Evolutionary conservation across 2,888 invertebrate species (phyloP).

Genomic region (Aproaerema taeniolella): DNA sequence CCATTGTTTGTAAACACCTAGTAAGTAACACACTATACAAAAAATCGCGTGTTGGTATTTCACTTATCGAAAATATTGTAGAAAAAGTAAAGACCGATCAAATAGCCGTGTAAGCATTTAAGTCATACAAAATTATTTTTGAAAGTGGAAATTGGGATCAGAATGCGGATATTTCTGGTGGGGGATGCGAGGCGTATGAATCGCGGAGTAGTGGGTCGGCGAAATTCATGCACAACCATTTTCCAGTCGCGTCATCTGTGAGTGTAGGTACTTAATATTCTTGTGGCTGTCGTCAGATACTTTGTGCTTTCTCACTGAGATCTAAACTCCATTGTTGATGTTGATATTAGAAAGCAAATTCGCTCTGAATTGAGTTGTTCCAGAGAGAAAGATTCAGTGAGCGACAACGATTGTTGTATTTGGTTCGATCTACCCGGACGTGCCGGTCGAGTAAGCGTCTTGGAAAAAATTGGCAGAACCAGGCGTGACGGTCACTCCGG

Average conservation of each 20-base stretch:
- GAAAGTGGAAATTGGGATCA: conserved; percentile 1
- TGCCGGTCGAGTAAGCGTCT: conserved; percentile 34
- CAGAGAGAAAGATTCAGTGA: neutral
- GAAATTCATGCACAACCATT: conserved; percentile 38
- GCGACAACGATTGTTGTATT: neutral
- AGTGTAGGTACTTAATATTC: too few species aligned
- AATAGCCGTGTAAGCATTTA: too few species aligned
- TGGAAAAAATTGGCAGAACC: conserved; percentile 34
- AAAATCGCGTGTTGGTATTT: conserved; percentile 57
- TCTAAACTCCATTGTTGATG: conserved; percentile 48
- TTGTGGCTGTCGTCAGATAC: conserved; percentile 35
- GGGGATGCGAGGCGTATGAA: conserved; percentile 40
- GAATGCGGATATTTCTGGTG: conserved; percentile 32
- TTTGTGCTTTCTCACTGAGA: conserved; percentile 46
- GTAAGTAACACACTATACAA: conserved; percentile 48
- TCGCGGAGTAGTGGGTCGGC: conserved; percentile 41
- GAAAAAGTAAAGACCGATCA: too few species aligned
- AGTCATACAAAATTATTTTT: too few species aligned
- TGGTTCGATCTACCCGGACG: conserved; percentile 31
- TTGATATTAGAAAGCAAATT: conserved; percentile 36
- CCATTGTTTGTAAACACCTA: conserved; percentile 73
- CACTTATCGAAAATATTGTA: conserved; percentile 19
- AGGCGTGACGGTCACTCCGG: conserved; percentile 34
- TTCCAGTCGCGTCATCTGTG: conserved; percentile 35
- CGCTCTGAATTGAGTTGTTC: neutral